Conservation (phyloP, 2,888 invertebrate species). For the Pomacea canaliculata region DNA sequence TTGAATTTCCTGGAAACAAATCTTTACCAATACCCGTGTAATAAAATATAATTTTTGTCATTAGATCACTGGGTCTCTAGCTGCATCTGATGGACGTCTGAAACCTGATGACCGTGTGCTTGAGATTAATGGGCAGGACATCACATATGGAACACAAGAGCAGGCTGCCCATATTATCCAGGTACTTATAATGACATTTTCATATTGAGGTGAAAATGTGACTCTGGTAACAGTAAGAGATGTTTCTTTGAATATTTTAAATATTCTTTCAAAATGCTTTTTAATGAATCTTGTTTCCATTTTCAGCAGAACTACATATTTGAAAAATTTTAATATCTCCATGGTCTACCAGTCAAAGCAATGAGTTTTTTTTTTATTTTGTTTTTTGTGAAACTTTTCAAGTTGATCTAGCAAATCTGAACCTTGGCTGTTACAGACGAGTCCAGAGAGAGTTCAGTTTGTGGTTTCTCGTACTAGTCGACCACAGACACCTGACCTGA, state of each 20-base stretch:
- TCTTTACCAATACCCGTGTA: neutral
- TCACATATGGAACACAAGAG: constrained; percentile 70
- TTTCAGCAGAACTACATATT: too few species aligned
- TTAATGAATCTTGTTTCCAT: too few species aligned
- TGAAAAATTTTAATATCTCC: too few species aligned
- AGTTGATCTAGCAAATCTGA: too few species aligned
- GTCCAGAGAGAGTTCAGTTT: constrained; percentile 62
- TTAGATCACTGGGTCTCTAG: constrained; percentile 69
- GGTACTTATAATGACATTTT: constrained; percentile 40
- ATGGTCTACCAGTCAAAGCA: too few species aligned
- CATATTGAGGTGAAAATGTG: too few species aligned
- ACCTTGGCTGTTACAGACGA: constrained; percentile 42
- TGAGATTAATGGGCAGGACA: constrained; percentile 71
- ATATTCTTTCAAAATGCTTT: too few species aligned
- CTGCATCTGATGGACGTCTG: constrained; percentile 69
- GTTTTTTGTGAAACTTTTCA: too few species aligned
- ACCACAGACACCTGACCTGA: constrained; percentile 67
- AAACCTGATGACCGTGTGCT: constrained; percentile 71
- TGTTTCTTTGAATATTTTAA: too few species aligned
- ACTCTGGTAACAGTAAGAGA: too few species aligned
- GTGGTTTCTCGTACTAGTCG: constrained; percentile 63
- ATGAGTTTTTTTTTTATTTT: too few species aligned
- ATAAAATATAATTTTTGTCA: neutral
- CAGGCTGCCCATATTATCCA: constrained; percentile 70
- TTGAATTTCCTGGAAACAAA: neutral